A percentile compares a stretch with the other conserved stretches of the same genome.
Conservation (phyloP, 2,797 vertebrate species). For the Lindbergichthys nudifrons region DNA sequence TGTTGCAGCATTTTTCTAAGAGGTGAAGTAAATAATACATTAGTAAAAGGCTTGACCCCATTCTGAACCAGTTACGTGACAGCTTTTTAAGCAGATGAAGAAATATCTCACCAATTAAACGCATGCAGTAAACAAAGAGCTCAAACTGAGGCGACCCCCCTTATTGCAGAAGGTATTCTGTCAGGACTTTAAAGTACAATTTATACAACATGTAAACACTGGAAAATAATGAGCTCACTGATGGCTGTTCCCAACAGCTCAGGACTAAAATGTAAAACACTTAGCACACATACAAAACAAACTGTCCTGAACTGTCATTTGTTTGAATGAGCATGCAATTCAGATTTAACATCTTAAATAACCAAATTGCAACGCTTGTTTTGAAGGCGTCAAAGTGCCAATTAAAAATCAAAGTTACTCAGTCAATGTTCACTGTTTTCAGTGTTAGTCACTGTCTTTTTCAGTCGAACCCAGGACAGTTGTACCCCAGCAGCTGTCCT, state of each 20-base stretch:
- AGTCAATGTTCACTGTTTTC: constrained; percentile 2
- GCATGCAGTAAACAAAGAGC: background rate
- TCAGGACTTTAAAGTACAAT: constrained; percentile 52
- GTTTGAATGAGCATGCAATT: background rate
- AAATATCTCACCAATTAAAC: constrained; percentile 8
- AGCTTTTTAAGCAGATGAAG: constrained; percentile 5
- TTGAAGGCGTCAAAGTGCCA: background rate
- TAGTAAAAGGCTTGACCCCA: background rate
- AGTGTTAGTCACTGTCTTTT: constrained; percentile 21
- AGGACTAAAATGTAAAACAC: constrained; percentile 20
- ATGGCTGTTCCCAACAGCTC: constrained; percentile 15
- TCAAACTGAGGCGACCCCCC: constrained; percentile 17
- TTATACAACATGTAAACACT: constrained; percentile 70
- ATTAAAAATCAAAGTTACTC: constrained; percentile 44
- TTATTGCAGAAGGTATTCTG: constrained; percentile 22
- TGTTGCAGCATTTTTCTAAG: constrained; percentile 4
- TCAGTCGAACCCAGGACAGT: constrained; percentile 36
- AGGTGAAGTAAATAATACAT: constrained; percentile 20
- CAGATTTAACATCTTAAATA: constrained; percentile 3
- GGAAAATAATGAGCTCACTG: constrained; percentile 58
- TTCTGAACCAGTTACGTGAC: background rate
- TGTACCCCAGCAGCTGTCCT: constrained; percentile 53
- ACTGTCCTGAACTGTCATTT: background rate
- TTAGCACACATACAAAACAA: constrained; percentile 2
- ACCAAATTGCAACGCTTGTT: background rate